Conservation (phyloP, 53 echinoderm and acorn worm species). For the Stichopus horrens region DNA sequence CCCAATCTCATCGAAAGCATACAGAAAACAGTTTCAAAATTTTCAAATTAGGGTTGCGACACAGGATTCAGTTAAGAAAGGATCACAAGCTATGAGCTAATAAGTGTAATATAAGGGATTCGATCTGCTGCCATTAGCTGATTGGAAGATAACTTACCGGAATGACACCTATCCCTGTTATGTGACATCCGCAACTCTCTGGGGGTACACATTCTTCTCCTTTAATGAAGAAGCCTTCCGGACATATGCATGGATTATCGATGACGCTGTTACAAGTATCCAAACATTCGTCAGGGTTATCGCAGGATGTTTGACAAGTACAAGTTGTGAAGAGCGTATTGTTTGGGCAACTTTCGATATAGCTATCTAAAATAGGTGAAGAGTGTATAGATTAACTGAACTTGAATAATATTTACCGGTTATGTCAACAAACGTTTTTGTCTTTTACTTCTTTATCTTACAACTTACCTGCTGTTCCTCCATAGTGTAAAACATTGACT, state of each 20-base stretch:
- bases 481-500: not conserved
- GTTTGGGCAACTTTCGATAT: not conserved
- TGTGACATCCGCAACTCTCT: not conserved
- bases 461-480: not conserved
- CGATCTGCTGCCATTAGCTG: not conserved
- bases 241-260: not conserved
- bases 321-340: constrained; percentile 3
- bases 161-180: not conserved
- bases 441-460: not conserved
- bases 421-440: not conserved
- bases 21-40: too few species aligned
- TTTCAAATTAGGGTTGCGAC: too few species aligned
- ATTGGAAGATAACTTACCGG: not conserved
- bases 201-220: not conserved
- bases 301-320: not conserved
- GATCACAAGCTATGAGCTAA: too few species aligned
- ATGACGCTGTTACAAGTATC: not conserved
- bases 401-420: not conserved
- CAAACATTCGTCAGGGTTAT: not conserved
- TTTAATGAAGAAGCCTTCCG: constrained; percentile 8
- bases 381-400: not conserved
- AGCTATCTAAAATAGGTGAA: not conserved
- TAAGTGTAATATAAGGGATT: too few species aligned
- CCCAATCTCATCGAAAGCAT: too few species aligned
- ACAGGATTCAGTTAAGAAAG: too few species aligned